A percentile compares a stretch with the other conserved stretches of the same genome.
Evolutionary conservation across 1,140 invertebrate genomes (phyloP).

Genomic region (Lordiphosa stackelbergi): DNA sequence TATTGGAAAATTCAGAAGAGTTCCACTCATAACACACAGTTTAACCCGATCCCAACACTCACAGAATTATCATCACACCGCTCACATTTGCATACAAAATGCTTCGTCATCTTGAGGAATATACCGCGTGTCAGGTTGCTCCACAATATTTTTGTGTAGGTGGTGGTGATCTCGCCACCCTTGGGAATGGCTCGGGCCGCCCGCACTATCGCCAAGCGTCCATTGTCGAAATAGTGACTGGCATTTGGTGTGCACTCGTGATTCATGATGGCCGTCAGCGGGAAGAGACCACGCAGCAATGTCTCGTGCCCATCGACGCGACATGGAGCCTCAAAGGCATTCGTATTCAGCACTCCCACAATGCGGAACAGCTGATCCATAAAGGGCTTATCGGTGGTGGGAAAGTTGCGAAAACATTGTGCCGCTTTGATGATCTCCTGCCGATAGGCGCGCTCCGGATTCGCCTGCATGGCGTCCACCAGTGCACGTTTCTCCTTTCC

Average conservation of each 20-base stretch:
- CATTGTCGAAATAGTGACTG: conserved; percentile 81
- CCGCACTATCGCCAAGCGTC: conserved; percentile 81
- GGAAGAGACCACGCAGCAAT: conserved; percentile 84
- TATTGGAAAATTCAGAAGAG: too few relatives aligned
- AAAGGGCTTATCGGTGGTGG: conserved; percentile 77
- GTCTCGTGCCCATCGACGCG: conserved; percentile 78
- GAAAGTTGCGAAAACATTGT: conserved; percentile 79
- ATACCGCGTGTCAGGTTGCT: conserved; percentile 82
- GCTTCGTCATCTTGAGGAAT: conserved; percentile 84
- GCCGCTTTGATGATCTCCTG: conserved; percentile 81
- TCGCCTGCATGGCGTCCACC: conserved; percentile 79
- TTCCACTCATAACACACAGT: too few relatives aligned
- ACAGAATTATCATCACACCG: conserved; percentile 85
- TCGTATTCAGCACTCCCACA: conserved; percentile 84
- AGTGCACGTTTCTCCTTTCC: conserved; percentile 79
- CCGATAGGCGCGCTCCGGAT: conserved; percentile 79
- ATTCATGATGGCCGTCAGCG: conserved; percentile 85
- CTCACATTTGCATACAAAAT: conserved; percentile 85
- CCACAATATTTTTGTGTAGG: conserved; percentile 86
- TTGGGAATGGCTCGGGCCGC: conserved; percentile 81
- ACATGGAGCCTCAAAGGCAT: conserved; percentile 84
- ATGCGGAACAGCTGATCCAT: conserved; percentile 71
- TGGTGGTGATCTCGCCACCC: conserved; percentile 85
- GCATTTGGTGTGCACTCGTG: conserved; percentile 88
- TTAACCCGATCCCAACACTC: conserved; percentile 25